Base-by-base conservation (phyloP, 2,113 vertebrate species). In the Edolisoma coerulescens region DNA sequence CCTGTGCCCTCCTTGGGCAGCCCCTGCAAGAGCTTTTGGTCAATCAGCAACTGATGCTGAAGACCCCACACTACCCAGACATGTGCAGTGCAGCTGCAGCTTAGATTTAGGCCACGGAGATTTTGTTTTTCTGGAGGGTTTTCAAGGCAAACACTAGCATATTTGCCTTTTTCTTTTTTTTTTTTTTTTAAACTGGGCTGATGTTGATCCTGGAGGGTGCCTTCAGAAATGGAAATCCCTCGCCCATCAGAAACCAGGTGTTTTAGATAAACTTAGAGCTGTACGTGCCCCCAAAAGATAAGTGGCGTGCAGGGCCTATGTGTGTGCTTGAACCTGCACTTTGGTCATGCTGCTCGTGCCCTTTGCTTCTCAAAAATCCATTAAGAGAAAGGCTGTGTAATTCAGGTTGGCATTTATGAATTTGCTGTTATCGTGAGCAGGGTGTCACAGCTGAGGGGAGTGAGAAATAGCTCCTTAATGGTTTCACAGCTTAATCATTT, bases 401-500 rank as follows among this genome's bases (percentile, higher is more conserved):
- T 88, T 87, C 44, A 59, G 60, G 57, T 54, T 82, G 44, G 76
- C 87, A 35, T 93, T 86, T 75, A 15, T 91, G 92, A 85, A 71
- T 89, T 79, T 41, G 35, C 84, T 89, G 3, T 76, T 85, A 33
- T 53, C 2, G 0, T 52, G 71, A 95, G 73, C 6, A 4, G 32
- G 35, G 28, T 80, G 90, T 88, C 92, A 88, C 60, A 59, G 60
- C 80, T 54, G 82, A 86, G n/a, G 79, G 60, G 73, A 90, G 79
- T 90, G 85, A 95, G 79, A 84, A 95, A 52, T 49, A 56, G 83
- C 56, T 96, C 60, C 79, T 92, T 93, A 92, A 91, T 93, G 64
- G 28, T 13, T 71, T 77, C 3, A 3, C 78, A 71, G 90, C 53
- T 96, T 86, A 96, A 85, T 96, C 1, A 86, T 93, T 97, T 85